A percentile compares a stretch with the other conserved stretches of the same genome.
Conservation (phyloP, 2,888 invertebrate species). For the Atrina japonica region DNA sequence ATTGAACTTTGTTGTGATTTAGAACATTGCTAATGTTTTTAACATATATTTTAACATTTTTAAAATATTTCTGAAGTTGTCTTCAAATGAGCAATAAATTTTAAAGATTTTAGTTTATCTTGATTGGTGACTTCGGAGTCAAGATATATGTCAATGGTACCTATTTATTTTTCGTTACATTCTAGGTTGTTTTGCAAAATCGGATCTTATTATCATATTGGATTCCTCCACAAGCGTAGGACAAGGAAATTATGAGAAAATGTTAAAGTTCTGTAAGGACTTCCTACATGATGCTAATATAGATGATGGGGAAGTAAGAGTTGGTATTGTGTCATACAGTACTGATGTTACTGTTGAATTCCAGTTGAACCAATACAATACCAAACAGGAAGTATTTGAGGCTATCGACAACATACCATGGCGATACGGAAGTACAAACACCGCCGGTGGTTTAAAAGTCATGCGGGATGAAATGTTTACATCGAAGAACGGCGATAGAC, state of each 20-base stretch:
- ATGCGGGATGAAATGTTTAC: constrained; percentile 62
- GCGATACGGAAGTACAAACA: constrained; percentile 70
- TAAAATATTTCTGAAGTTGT: too few species aligned
- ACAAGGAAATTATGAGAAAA: constrained; percentile 71
- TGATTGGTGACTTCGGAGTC: too few species aligned
- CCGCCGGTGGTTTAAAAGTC: constrained; percentile 61
- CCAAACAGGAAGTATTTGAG: constrained; percentile 57
- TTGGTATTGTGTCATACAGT: constrained; percentile 73
- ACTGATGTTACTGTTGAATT: constrained; percentile 71
- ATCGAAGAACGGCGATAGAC: constrained; percentile 63
- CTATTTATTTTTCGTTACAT: too few species aligned
- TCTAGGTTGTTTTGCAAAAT: constrained; percentile 49
- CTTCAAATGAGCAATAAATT: too few species aligned
- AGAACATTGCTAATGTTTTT: too few species aligned
- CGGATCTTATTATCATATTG: constrained; percentile 74
- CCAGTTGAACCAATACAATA: constrained; percentile 65
- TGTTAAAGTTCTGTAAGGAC: constrained; percentile 71
- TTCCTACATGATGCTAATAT: constrained; percentile 67
- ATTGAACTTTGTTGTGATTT: too few species aligned
- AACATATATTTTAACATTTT: too few species aligned
- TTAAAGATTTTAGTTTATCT: too few species aligned
- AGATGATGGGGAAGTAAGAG: constrained; percentile 63
- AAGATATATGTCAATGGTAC: too few species aligned
- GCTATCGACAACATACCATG: too few species aligned
- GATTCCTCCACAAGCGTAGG: constrained; percentile 78